phyloP scores from a whole-genome alignment of 2,113 vertebrate genomes.

The Pionites leucogaster region DNA sequence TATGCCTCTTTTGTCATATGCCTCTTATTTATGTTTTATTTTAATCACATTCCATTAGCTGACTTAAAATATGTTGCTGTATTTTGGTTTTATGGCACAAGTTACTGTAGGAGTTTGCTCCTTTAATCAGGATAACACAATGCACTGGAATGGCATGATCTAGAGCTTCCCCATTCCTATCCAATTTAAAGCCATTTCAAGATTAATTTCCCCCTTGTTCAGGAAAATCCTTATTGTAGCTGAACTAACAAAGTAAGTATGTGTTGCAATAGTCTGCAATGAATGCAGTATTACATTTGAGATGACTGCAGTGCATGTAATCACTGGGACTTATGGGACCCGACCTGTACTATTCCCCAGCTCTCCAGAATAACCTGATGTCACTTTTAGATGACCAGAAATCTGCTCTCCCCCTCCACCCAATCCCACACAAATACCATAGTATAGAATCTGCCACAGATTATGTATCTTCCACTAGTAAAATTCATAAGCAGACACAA shows the following conservation, averaged over 20 bases:
- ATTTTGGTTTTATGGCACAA: neutral
- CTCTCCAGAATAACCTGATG: neutral
- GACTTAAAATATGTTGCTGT: neutral
- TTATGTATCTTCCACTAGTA: neutral
- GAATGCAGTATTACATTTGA: neutral
- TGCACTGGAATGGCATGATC: neutral
- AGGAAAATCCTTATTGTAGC: neutral
- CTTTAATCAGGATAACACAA: neutral
- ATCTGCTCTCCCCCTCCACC: neutral
- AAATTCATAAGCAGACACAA: slow-evolving; percentile 26
- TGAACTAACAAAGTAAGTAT: neutral
- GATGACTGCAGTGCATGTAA: neutral
- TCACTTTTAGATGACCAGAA: neutral
- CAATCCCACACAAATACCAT: neutral
- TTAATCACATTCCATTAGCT: neutral
- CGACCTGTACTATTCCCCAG: neutral
- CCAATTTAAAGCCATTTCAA: neutral
- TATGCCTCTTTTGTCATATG: neutral
- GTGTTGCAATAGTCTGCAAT: neutral
- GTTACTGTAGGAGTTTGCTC: neutral
- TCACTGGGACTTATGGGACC: neutral
- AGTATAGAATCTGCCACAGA: neutral
- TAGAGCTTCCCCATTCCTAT: neutral
- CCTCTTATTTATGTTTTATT: neutral
- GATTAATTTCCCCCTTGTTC: neutral